Base-by-base conservation (phyloP, 2,797 vertebrate species). In the Sciurus carolinensis region DNA sequence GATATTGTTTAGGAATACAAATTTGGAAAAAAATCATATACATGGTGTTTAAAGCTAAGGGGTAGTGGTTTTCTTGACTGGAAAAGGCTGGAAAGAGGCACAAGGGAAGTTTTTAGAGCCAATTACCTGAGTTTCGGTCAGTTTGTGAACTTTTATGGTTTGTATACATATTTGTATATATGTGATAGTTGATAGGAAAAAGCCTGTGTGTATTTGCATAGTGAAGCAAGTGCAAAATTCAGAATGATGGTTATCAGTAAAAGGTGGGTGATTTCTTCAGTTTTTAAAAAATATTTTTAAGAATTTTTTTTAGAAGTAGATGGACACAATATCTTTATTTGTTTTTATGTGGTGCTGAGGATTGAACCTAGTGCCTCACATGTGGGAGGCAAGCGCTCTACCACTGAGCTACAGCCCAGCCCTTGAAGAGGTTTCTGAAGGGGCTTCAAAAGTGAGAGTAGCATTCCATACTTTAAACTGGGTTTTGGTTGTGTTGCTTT, bases 91-190 rank as follows among this genome's bases (percentile, higher is more conserved):
- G 52, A 26, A 44, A 28, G 75, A 75, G 24, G 42, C 30, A 47
- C 28, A 18, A 86, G 71, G 84, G 13, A 83, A 54, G 30, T 83
- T 86, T 94, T 54, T 67, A 3, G 54, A 85, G 44, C 82, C 42
- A 36, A 20, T 85, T 91, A 28, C 8, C 15, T 80, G 62, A 10
- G 26, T 83, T 87, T 91, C 62, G 81, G 39, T 84, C 28, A 57
- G 18, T 93, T 85, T 72, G 59, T 94, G 26, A 88, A 22, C 30
- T 69, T 91, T 18, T 75, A 11, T 86, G 20, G 67, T 44, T 59
- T 90, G 33, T 90, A 33, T 57, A 28, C n/a, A 89, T 87, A 90
- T 95, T 73, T 89, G 6, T 73, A 18, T 86, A 75, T 36, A 24
- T 85, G 30, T 84, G 79, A 67, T 71, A 54, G 42, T 92, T 86